Conservation (phyloP, 2,113 vertebrate genomes). For the Grantiella picta region DNA sequence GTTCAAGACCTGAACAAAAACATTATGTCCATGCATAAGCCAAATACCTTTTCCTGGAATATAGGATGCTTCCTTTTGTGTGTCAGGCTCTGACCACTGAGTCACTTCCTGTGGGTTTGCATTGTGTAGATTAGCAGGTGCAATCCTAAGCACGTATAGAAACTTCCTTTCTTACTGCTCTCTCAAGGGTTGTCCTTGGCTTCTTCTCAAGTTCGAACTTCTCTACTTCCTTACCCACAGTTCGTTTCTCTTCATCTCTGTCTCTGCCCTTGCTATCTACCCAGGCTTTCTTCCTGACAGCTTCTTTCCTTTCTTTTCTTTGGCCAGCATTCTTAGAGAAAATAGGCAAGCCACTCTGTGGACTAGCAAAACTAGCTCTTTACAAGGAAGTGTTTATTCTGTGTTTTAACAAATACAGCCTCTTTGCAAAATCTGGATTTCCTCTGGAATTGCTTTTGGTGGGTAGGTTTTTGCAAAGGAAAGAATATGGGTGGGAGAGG, state of each 20-base stretch:
- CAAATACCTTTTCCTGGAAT: constrained; percentile 53
- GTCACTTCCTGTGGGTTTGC: constrained; percentile 67
- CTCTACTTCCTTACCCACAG: neutral
- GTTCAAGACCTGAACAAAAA: constrained; percentile 29
- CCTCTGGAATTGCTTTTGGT: neutral
- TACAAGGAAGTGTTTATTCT: neutral
- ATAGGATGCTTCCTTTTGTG: constrained; percentile 65
- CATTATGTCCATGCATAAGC: neutral
- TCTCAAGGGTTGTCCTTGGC: neutral
- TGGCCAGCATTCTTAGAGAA: neutral
- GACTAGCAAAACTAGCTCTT: neutral
- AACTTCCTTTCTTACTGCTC: constrained; percentile 38
- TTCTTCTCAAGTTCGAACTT: neutral
- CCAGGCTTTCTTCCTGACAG: neutral
- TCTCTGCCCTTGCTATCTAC: neutral
- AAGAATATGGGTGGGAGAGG: neutral
- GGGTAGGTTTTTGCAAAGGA: neutral
- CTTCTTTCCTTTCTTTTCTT: neutral
- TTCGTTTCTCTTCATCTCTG: neutral
- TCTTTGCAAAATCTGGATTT: neutral
- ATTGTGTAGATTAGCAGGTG: constrained; percentile 71
- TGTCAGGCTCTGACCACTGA: constrained; percentile 59
- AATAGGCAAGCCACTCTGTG: neutral
- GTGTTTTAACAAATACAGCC: neutral
- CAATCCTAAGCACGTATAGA: constrained; percentile 51